Evolutionary conservation across 2,113 vertebrate species (phyloP).

Genomic region (Perccottus glenii): DNA sequence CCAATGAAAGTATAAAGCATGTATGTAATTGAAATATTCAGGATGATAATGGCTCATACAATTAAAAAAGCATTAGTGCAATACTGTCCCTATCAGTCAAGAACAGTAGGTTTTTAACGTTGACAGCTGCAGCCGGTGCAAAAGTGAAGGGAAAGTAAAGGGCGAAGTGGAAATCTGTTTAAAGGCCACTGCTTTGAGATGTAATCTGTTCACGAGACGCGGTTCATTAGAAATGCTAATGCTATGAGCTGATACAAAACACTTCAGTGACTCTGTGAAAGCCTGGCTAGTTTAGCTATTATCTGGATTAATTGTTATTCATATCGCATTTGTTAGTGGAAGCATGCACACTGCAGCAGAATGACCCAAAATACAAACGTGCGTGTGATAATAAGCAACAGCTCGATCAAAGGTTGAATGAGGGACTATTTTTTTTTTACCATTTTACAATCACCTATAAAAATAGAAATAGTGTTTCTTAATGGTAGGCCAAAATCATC

Average conservation of each 20-base stretch:
- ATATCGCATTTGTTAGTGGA: constrained; percentile 14
- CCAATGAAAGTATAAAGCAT: constrained; percentile 63
- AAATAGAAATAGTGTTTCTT: too few species aligned
- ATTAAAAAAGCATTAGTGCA: constrained; percentile 77
- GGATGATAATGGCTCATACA: constrained; percentile 69
- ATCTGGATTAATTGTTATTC: constrained; percentile 37
- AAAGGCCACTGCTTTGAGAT: constrained; percentile 37
- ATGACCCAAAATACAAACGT: constrained; percentile 14
- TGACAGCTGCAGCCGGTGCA: constrained; percentile 33
- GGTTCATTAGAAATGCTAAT: constrained; percentile 37
- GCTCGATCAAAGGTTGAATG: neutral
- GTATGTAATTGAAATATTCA: constrained; percentile 76
- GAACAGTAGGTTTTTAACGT: constrained; percentile 44
- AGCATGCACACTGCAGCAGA: constrained; percentile 13
- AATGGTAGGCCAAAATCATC: too few species aligned
- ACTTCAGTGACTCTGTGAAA: constrained; percentile 12
- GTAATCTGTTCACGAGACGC: constrained; percentile 3
- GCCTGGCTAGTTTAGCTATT: constrained; percentile 15
- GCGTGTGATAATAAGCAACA: neutral
- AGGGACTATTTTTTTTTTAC: too few species aligned
- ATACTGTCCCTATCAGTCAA: constrained; percentile 59
- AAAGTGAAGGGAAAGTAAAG: neutral
- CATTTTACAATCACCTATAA: too few species aligned
- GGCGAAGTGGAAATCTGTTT: constrained; percentile 27
- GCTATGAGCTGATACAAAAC: constrained; percentile 18